These are phyloP conservation scores for Ibycter americanus DNA, from an alignment of 2,797 vertebrate genomes.

Conservation along the genomic window DNA sequence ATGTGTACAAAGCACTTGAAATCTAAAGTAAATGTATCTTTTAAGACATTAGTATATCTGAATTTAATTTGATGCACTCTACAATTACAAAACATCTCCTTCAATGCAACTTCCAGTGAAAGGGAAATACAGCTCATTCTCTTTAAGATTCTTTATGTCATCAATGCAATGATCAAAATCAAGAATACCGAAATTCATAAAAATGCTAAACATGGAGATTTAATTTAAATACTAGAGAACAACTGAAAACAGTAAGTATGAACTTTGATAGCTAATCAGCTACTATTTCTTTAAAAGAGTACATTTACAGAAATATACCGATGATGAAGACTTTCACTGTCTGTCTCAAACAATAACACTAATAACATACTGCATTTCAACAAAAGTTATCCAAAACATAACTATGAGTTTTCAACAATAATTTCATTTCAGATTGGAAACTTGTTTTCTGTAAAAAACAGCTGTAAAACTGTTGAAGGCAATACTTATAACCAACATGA, in stretches of 20 bases:
- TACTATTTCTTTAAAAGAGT: background rate
- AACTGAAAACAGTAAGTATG: background rate
- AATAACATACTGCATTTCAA: background rate
- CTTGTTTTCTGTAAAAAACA: background rate
- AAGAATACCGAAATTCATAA: background rate
- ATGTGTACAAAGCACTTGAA: background rate
- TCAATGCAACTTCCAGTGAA: background rate
- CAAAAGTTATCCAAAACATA: background rate
- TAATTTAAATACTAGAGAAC: background rate
- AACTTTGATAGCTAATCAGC: background rate
- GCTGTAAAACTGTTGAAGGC: background rate
- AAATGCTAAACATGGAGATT: background rate
- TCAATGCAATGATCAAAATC: background rate
- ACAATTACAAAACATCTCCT: background rate
- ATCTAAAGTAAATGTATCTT: background rate
- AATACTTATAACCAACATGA: background rate
- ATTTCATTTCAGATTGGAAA: background rate
- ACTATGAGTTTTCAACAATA: background rate
- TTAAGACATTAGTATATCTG: background rate
- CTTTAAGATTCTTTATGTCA: background rate
- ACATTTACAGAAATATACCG: background rate
- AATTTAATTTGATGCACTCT: background rate
- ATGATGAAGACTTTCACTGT: background rate
- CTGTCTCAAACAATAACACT: background rate
- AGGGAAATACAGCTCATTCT: background rate